Evolutionary conservation across 2,888 invertebrate species (phyloP), one percentile per base, ranked within the genome.

Genomic region (Heliconius ethilla): DNA sequence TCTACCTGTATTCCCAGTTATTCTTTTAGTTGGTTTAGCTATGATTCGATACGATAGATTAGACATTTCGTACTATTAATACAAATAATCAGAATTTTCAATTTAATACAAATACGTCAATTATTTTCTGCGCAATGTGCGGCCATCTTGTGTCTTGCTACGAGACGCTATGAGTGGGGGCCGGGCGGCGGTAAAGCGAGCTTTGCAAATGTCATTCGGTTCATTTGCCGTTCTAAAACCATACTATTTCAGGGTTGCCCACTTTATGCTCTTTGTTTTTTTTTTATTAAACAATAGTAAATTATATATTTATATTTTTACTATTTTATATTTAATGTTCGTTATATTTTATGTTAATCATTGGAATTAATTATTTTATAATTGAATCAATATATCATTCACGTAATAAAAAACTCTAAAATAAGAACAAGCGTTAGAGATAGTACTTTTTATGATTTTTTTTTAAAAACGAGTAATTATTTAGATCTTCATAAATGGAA

Each of bases 41-140:
- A 96, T 95, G 85, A 96, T 96, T 95, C 97, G 96, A 86, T 96
- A 96, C 89, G 96, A 96, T 88, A 97, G 95, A 95, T 97, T 97
- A 86, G 97, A 97, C 97, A 97, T 97, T 88, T 81, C 84, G 72
- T 74, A 33, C 63, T 77, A 63, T 77, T 40, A 73, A 73, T 78
- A 80, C 78, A 78, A 70, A 74, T 77, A 81, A 79, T 81, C 82
- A 76, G 73, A 33, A 33, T 33, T 33, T 33, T 33, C 33, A 78
- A 79, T 78, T 82, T 74, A 76, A 65, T 73, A 70, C 40, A 78
- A 77, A 78, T 82, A 80, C 80, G 80, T 80, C 75, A 79, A 75
- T 70, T 75, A 75, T 80, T 69, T 79, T 69, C 80, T 70, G 75
- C 79, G 83, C 79, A 80, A 80, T 74, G 80, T 76, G 80, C 82